Evolutionary conservation across 2,113 vertebrate genomes (phyloP).

Genomic region (Atractosteus spatula): DNA sequence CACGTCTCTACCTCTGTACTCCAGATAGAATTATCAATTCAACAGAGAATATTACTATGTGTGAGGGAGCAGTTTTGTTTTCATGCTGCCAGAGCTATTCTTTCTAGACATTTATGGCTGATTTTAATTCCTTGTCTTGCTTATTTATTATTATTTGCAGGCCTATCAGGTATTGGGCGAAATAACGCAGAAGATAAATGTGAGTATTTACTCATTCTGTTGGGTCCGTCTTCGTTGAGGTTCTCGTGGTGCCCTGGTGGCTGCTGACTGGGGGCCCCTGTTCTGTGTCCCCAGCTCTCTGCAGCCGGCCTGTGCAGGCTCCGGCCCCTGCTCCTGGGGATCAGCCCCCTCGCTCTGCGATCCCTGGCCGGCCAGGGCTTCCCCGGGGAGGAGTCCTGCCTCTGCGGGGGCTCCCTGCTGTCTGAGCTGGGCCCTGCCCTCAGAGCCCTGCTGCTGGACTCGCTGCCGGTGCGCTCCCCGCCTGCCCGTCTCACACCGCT

Average conservation of each 20-base stretch:
- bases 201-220: slow-evolving; percentile 50
- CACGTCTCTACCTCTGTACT: no score
- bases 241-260: background rate
- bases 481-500: background rate
- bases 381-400: slow-evolving; percentile 46
- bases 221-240: no score
- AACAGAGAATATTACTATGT: background rate
- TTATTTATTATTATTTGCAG: slow-evolving; percentile 44
- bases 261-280: no score
- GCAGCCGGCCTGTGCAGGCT: slow-evolving; percentile 60
- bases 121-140: background rate
- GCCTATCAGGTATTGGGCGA: slow-evolving; percentile 70
- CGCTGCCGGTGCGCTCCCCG: slow-evolving; percentile 64
- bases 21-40: background rate
- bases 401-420: slow-evolving; percentile 69
- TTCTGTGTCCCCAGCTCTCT: slow-evolving; percentile 50
- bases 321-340: slow-evolving; percentile 66
- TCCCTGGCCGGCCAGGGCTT: slow-evolving; percentile 49
- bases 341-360: slow-evolving; percentile 66
- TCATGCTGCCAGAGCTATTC: background rate
- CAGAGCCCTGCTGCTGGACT: slow-evolving; percentile 66
- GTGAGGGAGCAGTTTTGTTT: background rate
- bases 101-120: background rate
- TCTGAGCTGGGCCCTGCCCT: slow-evolving; percentile 67
- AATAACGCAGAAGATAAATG: slow-evolving; percentile 65